Base-by-base conservation (phyloP, 2,797 vertebrate genomes). In the Gadopsis bispinosus region DNA sequence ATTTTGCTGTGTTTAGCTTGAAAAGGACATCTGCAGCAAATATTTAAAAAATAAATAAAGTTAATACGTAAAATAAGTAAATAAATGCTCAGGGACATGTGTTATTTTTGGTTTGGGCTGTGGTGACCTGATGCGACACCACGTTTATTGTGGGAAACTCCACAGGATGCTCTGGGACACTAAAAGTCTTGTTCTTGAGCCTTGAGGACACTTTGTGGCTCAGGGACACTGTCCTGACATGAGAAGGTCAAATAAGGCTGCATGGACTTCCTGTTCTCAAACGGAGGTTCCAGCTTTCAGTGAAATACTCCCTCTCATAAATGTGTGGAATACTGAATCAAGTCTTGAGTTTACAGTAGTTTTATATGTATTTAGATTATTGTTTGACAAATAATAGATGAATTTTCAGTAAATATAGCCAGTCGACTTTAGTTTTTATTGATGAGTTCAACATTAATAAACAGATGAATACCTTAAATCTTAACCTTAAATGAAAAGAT, bases 181-280 rank as follows among this genome's bases (percentile, higher is more conserved):
- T 26, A 3, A 33, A 0, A 9, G 10, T 0, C 13, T 70, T 43
- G 50, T 22, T 41, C 26, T 62, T 60, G 53, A 54, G 4, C 16
- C 20, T 20, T 2, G 2, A 11, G n/a, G 20, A 17, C 9, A 47
- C 3, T 56, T 31, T 59, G 17, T 10, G 0, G 22, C 50, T 4
- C 39, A n/a, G 19, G 13, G 5, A 53, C 41, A 2, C 6, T 43
- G 7, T 61, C 0, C 13, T 4, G 13, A 0, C 3, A 20, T 9
- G 0, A 45, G 5, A 19, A 33, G 58, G 69, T 60, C 72, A 73
- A 61, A 48, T 29, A 17, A 9, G 50, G 26, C 12, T 4, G 6
- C 8, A 45, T 8, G 33, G 19, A 62, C 58, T 77, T 83, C 37
- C 65, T 82, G 82, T 72, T 71, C 29, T 58, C 50, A 37, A 16